A percentile compares a stretch with the other conserved stretches of the same genome.
Conservation (phyloP, 2,888 invertebrate genomes). For the Zeuzera pyrina region DNA sequence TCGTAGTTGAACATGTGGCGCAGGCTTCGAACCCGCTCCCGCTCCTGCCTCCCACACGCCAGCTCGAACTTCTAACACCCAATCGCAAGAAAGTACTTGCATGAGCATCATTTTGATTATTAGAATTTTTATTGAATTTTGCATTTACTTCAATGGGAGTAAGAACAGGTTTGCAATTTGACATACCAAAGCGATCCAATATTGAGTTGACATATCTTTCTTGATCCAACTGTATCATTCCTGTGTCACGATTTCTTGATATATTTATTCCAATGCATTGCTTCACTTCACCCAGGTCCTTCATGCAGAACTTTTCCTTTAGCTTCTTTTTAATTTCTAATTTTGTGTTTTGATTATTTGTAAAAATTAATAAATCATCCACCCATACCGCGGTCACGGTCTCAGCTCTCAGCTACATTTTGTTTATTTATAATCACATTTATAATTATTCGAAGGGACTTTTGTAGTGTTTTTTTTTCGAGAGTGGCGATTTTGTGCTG, state of each 20-base stretch:
- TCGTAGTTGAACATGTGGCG: slow-evolving; percentile 77
- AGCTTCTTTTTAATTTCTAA: slow-evolving; percentile 9
- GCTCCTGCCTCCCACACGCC: slow-evolving; percentile 86
- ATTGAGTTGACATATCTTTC: slow-evolving; percentile 17
- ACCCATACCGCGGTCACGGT: slow-evolving; percentile 18
- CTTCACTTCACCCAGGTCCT: slow-evolving; percentile 11
- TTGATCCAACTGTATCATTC: slow-evolving; percentile 14
- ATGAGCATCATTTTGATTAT: slow-evolving; percentile 75
- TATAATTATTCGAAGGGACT: too few species aligned
- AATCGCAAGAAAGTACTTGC: slow-evolving; percentile 94
- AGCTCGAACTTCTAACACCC: slow-evolving; percentile 93
- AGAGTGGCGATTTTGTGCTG: too few species aligned
- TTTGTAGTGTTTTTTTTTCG: too few species aligned
- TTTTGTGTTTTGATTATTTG: background rate
- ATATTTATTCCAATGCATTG: slow-evolving; percentile 13
- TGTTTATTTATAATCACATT: too few species aligned
- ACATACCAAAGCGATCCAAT: slow-evolving; percentile 14
- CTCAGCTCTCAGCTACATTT: too few species aligned
- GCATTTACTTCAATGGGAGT: slow-evolving; percentile 16
- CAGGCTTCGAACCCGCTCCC: slow-evolving; percentile 58
- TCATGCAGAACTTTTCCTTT: slow-evolving; percentile 9
- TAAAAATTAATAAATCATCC: slow-evolving; percentile 14
- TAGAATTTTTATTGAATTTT: slow-evolving; percentile 13
- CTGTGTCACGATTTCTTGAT: slow-evolving; percentile 4
- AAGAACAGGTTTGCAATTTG: slow-evolving; percentile 16